These are phyloP conservation scores for Knipowitschia caucasica DNA, from an alignment of 2,797 vertebrate species.

Conservation along the genomic window DNA sequence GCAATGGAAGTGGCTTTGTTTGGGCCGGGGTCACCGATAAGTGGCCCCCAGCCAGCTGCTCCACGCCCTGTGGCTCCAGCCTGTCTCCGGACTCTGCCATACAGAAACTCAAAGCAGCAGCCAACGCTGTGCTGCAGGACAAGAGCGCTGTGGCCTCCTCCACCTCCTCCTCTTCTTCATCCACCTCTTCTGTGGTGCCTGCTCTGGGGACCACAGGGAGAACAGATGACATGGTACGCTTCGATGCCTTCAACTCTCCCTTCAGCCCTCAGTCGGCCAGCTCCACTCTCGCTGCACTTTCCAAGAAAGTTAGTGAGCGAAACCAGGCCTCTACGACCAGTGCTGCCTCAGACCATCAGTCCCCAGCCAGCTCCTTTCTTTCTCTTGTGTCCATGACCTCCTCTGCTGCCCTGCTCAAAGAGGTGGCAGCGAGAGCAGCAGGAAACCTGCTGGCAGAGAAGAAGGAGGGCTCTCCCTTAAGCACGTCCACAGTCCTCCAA, in stretches of 20 bases:
- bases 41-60: slow-evolving; percentile 88
- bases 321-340: slow-evolving; percentile 73
- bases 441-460: slow-evolving; percentile 93
- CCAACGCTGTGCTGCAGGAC: slow-evolving; percentile 96
- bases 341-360: slow-evolving; percentile 80
- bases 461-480: slow-evolving; percentile 78
- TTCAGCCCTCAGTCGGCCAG: slow-evolving; percentile 98
- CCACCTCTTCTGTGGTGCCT: slow-evolving; percentile 70
- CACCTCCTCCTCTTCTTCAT: slow-evolving; percentile 74
- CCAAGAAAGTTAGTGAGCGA: slow-evolving; percentile 98
- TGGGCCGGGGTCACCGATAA: slow-evolving; percentile 92
- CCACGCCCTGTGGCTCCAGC: slow-evolving; percentile 80
- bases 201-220: slow-evolving; percentile 66
- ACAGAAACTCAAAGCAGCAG: slow-evolving; percentile 96
- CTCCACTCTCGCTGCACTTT: slow-evolving; percentile 96
- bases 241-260: slow-evolving; percentile 93
- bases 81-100: slow-evolving; percentile 97
- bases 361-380: slow-evolving; percentile 90
- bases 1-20: slow-evolving; percentile 84
- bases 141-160: slow-evolving; percentile 82
- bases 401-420: slow-evolving; percentile 96
- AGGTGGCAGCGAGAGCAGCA: slow-evolving; percentile 95
- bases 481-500: slow-evolving; percentile 59
- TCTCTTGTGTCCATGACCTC: slow-evolving; percentile 98
- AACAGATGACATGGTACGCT: slow-evolving; percentile 88